Evolutionary conservation across 2,888 invertebrate genomes (phyloP).

Genomic region (Mesorhabditis spiculigera): DNA sequence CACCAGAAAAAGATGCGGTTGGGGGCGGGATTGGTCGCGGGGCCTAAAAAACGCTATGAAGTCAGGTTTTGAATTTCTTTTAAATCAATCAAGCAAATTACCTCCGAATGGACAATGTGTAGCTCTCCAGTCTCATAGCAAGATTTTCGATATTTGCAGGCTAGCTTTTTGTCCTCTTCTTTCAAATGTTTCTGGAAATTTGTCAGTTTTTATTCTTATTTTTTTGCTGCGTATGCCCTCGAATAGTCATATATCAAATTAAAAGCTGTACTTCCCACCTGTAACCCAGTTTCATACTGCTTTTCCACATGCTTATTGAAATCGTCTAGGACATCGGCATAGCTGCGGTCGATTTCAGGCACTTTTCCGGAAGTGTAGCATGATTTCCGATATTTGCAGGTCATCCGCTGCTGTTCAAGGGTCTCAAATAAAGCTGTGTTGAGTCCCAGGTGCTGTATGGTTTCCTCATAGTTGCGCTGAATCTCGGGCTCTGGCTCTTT

Average conservation of each 20-base stretch:
- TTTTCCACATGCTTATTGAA: constrained; percentile 17
- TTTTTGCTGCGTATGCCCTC: not conserved
- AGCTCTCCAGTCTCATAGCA: constrained; percentile 44
- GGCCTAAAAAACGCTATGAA: not conserved
- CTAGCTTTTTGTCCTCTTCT: constrained; percentile 30
- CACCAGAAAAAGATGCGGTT: not conserved
- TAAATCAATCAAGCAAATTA: not conserved
- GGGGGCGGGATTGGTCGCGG: not conserved
- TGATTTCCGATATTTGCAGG: constrained; percentile 46
- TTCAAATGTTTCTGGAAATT: constrained; percentile 5
- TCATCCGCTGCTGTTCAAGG: constrained; percentile 34
- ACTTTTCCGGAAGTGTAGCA: constrained; percentile 50
- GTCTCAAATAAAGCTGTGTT: constrained; percentile 1
- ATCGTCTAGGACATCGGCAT: not conserved
- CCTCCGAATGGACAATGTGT: constrained; percentile 1
- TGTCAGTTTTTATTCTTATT: not conserved
- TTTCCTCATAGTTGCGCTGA: not conserved
- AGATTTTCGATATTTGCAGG: constrained; percentile 50
- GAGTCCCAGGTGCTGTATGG: not conserved
- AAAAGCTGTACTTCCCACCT: constrained; percentile 6
- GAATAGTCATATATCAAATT: too few relatives aligned
- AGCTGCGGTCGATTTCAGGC: not conserved
- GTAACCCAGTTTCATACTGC: constrained; percentile 11
- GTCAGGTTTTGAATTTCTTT: not conserved
- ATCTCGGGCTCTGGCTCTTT: not conserved